Percentiles rank a stretch among this genome's conserved stretches.
These are phyloP conservation scores for Bombus difficillimus DNA, from an alignment of 1,140 invertebrate species.

Conservation along the genomic window DNA sequence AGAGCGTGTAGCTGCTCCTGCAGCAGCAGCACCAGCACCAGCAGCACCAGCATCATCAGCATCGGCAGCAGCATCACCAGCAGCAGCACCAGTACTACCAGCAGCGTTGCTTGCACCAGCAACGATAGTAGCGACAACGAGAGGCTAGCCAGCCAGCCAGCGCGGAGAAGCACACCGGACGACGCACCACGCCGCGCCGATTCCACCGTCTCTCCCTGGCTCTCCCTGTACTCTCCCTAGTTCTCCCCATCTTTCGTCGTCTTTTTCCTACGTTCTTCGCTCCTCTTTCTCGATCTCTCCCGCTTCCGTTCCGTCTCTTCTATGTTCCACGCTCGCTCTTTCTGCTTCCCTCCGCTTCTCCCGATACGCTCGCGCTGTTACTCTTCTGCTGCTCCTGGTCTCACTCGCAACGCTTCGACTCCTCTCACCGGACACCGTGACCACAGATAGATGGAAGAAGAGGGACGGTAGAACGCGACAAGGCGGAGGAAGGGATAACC, in stretches of 20 bases:
- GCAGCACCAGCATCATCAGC: constrained; percentile 41
- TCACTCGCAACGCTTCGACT: constrained; percentile 39
- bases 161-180: constrained; percentile 23
- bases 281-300: constrained; percentile 22
- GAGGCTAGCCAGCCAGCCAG: constrained; percentile 18
- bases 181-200: not conserved
- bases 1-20: constrained; percentile 61
- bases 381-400: not conserved
- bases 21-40: constrained; percentile 48
- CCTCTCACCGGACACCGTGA: constrained; percentile 50
- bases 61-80: constrained; percentile 43
- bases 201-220: constrained; percentile 1
- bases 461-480: not conserved
- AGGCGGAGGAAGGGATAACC: not conserved
- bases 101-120: constrained; percentile 17
- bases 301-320: constrained; percentile 19
- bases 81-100: constrained; percentile 8
- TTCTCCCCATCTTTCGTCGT: not conserved
- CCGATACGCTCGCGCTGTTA: not conserved
- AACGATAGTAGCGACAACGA: constrained; percentile 20
- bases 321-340: not conserved
- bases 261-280: not conserved
- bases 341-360: not conserved
- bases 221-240: not conserved
- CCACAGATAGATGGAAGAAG: constrained; percentile 10